A percentile compares a stretch with the other conserved stretches of the same genome.
phyloP scores from a whole-genome alignment of 2,113 vertebrate species.

The Ramphastos sulfuratus region DNA sequence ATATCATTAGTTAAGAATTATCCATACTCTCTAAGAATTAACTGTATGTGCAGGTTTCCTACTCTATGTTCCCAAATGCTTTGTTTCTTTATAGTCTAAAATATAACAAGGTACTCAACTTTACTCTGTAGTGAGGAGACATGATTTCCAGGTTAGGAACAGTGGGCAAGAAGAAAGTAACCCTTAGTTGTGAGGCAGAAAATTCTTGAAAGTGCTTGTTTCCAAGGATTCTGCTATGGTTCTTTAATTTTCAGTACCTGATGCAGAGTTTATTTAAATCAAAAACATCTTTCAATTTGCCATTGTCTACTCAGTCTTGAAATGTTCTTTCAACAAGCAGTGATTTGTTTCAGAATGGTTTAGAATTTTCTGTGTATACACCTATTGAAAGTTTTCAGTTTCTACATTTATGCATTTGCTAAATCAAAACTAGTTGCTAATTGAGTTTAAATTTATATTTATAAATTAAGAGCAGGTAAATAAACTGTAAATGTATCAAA shows the following conservation, averaged over 20 bases:
- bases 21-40: background rate
- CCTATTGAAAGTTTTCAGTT: background rate
- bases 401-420: background rate
- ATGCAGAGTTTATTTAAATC: background rate
- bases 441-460: background rate
- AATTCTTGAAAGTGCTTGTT: background rate
- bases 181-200: background rate
- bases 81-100: background rate
- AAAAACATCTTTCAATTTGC: accelerated
- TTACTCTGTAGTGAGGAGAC: background rate
- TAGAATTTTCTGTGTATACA: background rate
- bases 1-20: background rate
- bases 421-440: background rate
- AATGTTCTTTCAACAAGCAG: background rate
- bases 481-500: background rate
- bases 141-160: background rate
- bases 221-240: background rate
- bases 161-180: background rate
- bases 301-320: background rate
- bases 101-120: background rate
- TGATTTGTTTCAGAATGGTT: background rate
- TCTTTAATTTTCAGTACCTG: background rate
- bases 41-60: background rate
- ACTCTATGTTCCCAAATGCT: background rate
- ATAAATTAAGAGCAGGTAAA: background rate